These are phyloP conservation scores for Percina caprodes DNA, from an alignment of 2,113 vertebrate species.

Conservation along the genomic window DNA sequence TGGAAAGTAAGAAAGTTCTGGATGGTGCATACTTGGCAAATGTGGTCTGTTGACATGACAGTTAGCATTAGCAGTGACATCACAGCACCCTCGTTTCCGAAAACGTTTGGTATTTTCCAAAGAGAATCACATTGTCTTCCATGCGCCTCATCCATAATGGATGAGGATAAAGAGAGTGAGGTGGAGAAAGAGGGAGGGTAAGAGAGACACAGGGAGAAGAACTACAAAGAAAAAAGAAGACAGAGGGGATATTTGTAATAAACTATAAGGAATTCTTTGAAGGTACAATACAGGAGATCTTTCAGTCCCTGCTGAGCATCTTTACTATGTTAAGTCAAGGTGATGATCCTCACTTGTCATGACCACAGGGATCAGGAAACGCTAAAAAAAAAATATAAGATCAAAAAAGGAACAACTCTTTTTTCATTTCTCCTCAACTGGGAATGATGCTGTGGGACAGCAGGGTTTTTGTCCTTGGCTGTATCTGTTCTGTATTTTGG, in stretches of 20 bases:
- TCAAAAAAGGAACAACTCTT: background rate
- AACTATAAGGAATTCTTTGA: background rate
- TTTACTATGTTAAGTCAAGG: slow-evolving; percentile 12
- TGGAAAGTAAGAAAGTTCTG: background rate
- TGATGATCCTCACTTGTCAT: slow-evolving; percentile 8
- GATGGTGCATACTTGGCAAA: slow-evolving; percentile 2
- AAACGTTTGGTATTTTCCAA: slow-evolving; percentile 34
- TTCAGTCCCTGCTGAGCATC: background rate
- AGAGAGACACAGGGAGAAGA: background rate
- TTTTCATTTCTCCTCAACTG: background rate
- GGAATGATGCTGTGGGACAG: background rate
- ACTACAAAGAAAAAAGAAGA: background rate
- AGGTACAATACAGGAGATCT: background rate
- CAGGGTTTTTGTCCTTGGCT: slow-evolving; percentile 3
- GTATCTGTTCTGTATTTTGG: slow-evolving; percentile 4
- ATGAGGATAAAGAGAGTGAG: slow-evolving; percentile 29
- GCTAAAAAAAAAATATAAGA: background rate
- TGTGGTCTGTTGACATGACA: slow-evolving; percentile 10
- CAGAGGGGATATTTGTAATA: slow-evolving; percentile 4
- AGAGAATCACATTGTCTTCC: slow-evolving; percentile 24
- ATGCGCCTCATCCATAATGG: slow-evolving; percentile 51
- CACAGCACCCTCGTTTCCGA: background rate
- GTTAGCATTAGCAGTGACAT: slow-evolving; percentile 27
- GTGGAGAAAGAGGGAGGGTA: background rate
- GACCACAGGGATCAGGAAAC: slow-evolving; percentile 11